phyloP scores from a whole-genome alignment of 2,888 invertebrate genomes.

The Pollenia amentaria region DNA sequence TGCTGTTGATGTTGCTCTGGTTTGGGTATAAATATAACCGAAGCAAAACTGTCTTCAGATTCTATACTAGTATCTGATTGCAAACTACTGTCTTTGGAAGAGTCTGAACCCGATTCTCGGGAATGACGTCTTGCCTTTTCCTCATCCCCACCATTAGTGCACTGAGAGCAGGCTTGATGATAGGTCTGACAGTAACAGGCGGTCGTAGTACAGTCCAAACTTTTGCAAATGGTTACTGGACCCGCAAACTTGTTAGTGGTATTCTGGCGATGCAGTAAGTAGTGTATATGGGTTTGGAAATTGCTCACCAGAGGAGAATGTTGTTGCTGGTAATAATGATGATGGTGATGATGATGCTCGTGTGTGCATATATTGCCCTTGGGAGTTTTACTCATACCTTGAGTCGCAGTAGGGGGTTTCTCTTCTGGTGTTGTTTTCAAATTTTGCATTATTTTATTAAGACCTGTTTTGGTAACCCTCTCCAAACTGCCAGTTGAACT shows the following conservation, averaged over 20 bases:
- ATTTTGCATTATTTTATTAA: constrained; percentile 93
- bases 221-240: constrained; percentile 81
- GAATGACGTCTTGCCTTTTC: constrained; percentile 89
- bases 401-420: constrained; percentile 26
- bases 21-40: constrained; percentile 95
- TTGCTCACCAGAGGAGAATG: constrained; percentile 75
- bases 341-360: constrained; percentile 75
- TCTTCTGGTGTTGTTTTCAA: constrained; percentile 84
- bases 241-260: constrained; percentile 76
- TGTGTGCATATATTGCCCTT: constrained; percentile 68
- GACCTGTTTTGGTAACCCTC: constrained; percentile 92
- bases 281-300: constrained; percentile 72
- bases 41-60: constrained; percentile 96
- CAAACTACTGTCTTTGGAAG: constrained; percentile 94
- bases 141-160: constrained; percentile 80
- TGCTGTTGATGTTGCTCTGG: constrained; percentile 86
- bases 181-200: constrained; percentile 81
- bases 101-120: constrained; percentile 94
- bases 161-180: constrained; percentile 78
- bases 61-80: constrained; percentile 97
- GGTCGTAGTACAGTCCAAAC: constrained; percentile 81
- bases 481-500: constrained; percentile 93
- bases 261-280: constrained; percentile 76
- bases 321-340: constrained; percentile 72
- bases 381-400: constrained; percentile 45